Percentiles rank a stretch among this genome's conserved stretches.
These are phyloP conservation scores for Gobio gobio DNA, from an alignment of 2,113 vertebrate species.

Conservation along the genomic window DNA sequence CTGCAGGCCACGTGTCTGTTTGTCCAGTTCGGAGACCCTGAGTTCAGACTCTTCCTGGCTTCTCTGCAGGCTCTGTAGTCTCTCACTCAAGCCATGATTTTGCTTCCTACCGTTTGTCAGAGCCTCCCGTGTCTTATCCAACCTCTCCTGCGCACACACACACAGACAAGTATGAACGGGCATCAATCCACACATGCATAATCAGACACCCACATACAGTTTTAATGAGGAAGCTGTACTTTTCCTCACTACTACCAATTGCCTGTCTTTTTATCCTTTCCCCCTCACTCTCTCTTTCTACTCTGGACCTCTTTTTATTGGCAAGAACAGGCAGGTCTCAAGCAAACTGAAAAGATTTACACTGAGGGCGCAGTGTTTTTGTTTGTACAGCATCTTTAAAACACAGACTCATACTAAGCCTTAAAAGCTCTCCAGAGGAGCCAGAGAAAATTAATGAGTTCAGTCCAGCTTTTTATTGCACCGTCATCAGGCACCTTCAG, in stretches of 20 bases:
- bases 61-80: constrained; percentile 67
- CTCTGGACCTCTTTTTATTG: constrained; percentile 49
- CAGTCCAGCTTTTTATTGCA: constrained; percentile 62
- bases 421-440: constrained; percentile 68
- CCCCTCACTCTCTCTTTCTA: neutral
- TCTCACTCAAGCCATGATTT: constrained; percentile 69
- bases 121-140: constrained; percentile 70
- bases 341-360: constrained; percentile 63
- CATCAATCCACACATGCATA: constrained; percentile 15
- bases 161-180: constrained; percentile 18
- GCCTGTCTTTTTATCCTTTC: constrained; percentile 19
- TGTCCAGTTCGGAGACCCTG: constrained; percentile 68
- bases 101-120: constrained; percentile 77
- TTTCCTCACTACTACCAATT: constrained; percentile 13
- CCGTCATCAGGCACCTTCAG: constrained; percentile 61
- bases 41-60: constrained; percentile 67
- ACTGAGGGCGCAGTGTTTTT: constrained; percentile 63
- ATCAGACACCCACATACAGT: constrained; percentile 14
- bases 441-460: constrained; percentile 68
- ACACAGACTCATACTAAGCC: constrained; percentile 57
- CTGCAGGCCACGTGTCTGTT: constrained; percentile 61
- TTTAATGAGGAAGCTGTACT: constrained; percentile 23
- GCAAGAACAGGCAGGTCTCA: constrained; percentile 52
- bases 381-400: constrained; percentile 70
- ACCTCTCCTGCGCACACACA: constrained; percentile 70